Evolutionary conservation across 37 sponge, comb jelly and placozoan species (phyloP), one percentile per base, ranked within the genome.

Genomic region (Theonella swinhoei): DNA sequence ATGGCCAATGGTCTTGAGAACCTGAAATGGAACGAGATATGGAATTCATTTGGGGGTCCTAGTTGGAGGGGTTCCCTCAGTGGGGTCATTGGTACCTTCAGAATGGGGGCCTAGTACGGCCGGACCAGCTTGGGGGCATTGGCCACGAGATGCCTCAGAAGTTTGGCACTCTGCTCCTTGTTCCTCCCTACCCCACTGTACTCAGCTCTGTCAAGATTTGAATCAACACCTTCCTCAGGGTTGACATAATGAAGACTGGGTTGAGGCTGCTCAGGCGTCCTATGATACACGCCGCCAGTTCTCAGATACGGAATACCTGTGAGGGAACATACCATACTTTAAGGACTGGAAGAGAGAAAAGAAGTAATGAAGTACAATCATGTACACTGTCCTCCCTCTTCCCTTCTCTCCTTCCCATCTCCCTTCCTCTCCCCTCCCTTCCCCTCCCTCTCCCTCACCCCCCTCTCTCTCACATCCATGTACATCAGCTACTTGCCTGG

Each of bases 181-280:
- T 96, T 96, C 19, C 94, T 80, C 25, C 92, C 97, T 20, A 94
- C 79, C 5, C 97, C 97, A 47, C 97, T 96, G 90, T 91, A 94
- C 78, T 96, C 60, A 96, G 86, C 85, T 96, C 94, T 0, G 95
- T 94, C 36, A 96, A 80, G 60, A 96, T 88, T 88, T 96, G 72
- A 34, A 93, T 91, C 40, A 98, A 89, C 32, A 82, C 80, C 65
- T 98, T 95, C 17, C 98, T 72, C 28, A 98, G 92, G 32, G 94
- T 95, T 22, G 98, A 94, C 90, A 98, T 91, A 37, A 98, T 86
- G 75, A 83, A 98, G 74, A 96, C 98, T 0, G 98, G 98, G 74
- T 98, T 98, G 54, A 93, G 90, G 63, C 85, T 89, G 75, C 96
- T 98, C 25, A 98, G 90, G 38, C 94, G 89, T 43, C 96, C 95